phyloP scores from a whole-genome alignment of 1,140 invertebrate genomes.

The Medauroidea extradentata region DNA sequence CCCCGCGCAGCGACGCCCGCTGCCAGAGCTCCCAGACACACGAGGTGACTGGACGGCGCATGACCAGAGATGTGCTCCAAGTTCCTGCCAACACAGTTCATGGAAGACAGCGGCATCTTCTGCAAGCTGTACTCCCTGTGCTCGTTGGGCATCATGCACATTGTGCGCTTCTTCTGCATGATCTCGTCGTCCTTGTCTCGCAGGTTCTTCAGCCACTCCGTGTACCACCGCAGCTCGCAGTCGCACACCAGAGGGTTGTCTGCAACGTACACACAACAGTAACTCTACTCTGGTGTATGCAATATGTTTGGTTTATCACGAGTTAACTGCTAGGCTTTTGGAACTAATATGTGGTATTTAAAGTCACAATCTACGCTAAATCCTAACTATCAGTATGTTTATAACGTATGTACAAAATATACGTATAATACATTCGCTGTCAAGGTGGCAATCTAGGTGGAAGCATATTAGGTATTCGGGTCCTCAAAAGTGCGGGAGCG shows the following conservation, averaged over 20 bases:
- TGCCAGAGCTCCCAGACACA: neutral
- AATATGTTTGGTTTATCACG: too few relatives aligned
- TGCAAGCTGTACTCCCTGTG: conserved; percentile 76
- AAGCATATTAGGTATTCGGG: too few relatives aligned
- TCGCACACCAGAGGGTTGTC: conserved; percentile 86
- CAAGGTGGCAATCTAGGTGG: too few relatives aligned
- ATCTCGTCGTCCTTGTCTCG: conserved; percentile 75
- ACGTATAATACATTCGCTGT: too few relatives aligned
- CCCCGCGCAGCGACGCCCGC: neutral
- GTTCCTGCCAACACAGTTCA: conserved; percentile 70
- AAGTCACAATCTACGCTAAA: too few relatives aligned
- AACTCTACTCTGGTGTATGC: too few relatives aligned
- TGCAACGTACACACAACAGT: too few relatives aligned
- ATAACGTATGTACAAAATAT: too few relatives aligned
- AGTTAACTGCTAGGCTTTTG: too few relatives aligned
- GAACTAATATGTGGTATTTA: too few relatives aligned
- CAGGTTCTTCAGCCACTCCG: conserved; percentile 68
- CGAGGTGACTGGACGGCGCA: neutral
- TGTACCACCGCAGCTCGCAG: conserved; percentile 83
- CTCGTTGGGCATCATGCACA: conserved; percentile 68
- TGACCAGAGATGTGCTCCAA: conserved; percentile 34
- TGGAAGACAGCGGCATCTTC: conserved; percentile 71
- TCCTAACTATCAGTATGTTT: too few relatives aligned
- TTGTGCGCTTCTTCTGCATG: conserved; percentile 77
- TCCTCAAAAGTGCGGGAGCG: too few relatives aligned